phyloP scores from a whole-genome alignment of 2,797 vertebrate species.

The Aldrovandia affinis region DNA sequence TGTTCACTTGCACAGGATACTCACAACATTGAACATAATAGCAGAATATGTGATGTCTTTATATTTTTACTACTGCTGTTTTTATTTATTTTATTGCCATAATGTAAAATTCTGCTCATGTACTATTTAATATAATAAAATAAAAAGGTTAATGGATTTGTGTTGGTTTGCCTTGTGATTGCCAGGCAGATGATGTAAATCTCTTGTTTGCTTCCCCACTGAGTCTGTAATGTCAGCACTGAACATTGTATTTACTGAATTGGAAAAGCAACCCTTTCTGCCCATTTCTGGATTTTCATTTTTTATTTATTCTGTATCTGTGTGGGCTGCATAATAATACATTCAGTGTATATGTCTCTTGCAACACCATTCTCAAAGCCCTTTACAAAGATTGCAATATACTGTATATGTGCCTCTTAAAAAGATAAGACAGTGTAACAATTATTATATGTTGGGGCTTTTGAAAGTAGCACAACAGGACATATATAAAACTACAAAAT shows the following conservation, averaged over 20 bases:
- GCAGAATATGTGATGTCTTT: constrained; percentile 8
- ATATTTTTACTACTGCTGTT: not conserved
- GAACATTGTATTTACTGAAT: not conserved
- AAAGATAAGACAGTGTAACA: not conserved
- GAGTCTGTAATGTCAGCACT: not conserved
- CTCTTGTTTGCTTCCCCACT: not conserved
- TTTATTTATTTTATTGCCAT: constrained; percentile 1
- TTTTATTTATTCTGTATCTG: not conserved
- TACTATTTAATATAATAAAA: constrained; percentile 12
- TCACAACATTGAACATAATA: not conserved
- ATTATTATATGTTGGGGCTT: not conserved
- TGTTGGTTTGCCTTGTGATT: not conserved
- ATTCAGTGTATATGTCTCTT: not conserved
- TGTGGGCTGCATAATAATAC: not conserved
- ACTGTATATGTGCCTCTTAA: not conserved
- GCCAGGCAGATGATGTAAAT: not conserved
- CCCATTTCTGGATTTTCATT: not conserved
- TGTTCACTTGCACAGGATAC: not conserved
- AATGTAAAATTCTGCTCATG: constrained; percentile 6
- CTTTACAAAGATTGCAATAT: not conserved
- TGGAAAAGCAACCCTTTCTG: not conserved
- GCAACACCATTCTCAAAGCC: not conserved
- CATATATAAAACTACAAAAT: too few relatives aligned
- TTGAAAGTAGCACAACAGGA: not conserved
- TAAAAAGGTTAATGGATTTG: constrained; percentile 1